Evolutionary conservation across 2,113 vertebrate genomes (phyloP), one percentile per base, ranked within the genome.

Genomic region (Anhinga rufa): DNA sequence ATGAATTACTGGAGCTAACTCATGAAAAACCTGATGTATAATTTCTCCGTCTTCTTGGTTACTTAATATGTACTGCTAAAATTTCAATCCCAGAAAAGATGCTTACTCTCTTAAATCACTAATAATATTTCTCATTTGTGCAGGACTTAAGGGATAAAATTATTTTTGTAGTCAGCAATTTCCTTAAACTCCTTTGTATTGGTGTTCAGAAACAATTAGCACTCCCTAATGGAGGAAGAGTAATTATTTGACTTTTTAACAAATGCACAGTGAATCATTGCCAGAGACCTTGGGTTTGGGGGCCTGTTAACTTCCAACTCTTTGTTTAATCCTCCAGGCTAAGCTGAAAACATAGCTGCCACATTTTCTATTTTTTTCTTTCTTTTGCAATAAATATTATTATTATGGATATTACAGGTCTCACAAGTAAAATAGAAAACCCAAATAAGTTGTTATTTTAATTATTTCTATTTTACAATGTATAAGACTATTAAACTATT

Each of bases 201-300:
- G 78, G 75, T 85, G 46, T 92, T 92, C 95, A 88, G 78, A 92
- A 97, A 93, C 86, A 96, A 95, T 95, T 95, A 96, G 55, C 94
- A 80, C 75, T 91, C 71, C n/a, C 49, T 91, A 92, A 92, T 90
- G 79, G 89, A 89, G 46, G 61, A 92, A 87, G 55, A 94, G 66
- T 79, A 97, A 96, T 95, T 93, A 95, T 92, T 91, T 29, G 38
- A 94, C 66, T 87, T 92, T 82, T 89, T 92, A 97, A 92, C 78
- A 95, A 92, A 84, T 61, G 66, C 46, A n/a, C 31, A 87, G 66
- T 91, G 94, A 93, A 87, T 94, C 66, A 55, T 6, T 92, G 77
- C 70, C 89, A 96, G 92, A 85, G 92, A 89, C 82, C 38, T 88
- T 77, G 87, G 58, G 51, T 74, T 91, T 85, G 38, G 62, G 74